phyloP scores from a whole-genome alignment of 35 echinoderm and acorn worm genomes.

The Lytechinus variegatus region DNA sequence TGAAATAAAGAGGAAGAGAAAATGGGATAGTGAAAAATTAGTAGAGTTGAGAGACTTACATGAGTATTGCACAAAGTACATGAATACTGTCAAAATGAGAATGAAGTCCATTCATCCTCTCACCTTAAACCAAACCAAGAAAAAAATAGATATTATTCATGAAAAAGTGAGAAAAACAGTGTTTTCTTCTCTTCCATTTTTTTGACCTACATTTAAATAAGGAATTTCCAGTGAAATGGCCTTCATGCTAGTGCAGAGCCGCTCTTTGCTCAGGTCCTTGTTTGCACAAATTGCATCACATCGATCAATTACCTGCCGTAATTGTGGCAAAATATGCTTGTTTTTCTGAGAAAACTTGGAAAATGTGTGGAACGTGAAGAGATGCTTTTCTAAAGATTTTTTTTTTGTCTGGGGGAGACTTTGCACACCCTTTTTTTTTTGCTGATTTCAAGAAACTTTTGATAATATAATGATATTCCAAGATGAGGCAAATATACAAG shows the following conservation, averaged over 20 bases:
- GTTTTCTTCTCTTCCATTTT: background rate
- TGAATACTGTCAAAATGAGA: background rate
- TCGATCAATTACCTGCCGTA: background rate
- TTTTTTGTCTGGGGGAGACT: background rate
- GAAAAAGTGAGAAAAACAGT: background rate
- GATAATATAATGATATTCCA: background rate
- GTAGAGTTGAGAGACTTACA: background rate
- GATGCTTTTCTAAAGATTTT: background rate
- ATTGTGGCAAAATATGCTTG: background rate
- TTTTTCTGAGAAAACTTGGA: background rate
- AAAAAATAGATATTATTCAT: background rate
- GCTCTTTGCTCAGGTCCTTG: background rate
- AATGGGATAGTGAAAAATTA: background rate
- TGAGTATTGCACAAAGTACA: background rate
- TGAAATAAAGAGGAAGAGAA: background rate
- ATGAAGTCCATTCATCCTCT: background rate
- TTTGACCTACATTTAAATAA: background rate
- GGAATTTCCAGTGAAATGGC: background rate
- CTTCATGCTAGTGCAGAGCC: background rate
- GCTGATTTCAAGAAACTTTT: background rate
- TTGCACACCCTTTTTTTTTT: background rate
- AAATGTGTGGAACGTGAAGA: background rate
- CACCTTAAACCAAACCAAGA: background rate
- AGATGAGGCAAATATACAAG: too few relatives aligned
- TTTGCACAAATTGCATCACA: background rate